phyloP scores from a whole-genome alignment of 2,113 vertebrate genomes.

The Oreochromis spilurus region DNA sequence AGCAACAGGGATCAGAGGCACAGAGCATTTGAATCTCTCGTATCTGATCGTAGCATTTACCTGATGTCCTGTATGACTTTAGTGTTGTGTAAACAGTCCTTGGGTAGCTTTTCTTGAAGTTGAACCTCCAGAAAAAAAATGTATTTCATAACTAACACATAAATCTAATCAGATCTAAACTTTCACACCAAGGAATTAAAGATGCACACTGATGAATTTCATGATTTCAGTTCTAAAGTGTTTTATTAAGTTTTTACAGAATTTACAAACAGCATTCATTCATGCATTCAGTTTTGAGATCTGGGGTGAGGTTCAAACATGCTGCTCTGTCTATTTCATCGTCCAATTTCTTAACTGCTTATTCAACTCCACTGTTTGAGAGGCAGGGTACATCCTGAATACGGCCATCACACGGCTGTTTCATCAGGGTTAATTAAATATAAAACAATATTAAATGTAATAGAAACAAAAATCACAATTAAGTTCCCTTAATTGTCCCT shows the following conservation, averaged over 20 bases:
- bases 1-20: constrained; percentile 15
- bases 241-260: neutral
- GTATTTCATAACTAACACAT: neutral
- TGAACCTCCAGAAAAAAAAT: neutral
- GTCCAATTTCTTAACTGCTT: neutral
- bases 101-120: neutral
- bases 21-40: constrained; percentile 12
- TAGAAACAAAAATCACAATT: neutral
- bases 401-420: neutral
- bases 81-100: neutral
- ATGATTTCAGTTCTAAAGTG: neutral
- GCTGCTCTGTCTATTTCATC: neutral
- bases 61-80: neutral
- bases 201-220: neutral
- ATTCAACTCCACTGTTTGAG: neutral
- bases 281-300: neutral
- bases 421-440: neutral
- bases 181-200: neutral
- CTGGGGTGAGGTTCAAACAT: neutral
- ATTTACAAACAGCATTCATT: neutral
- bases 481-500: neutral
- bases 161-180: neutral
- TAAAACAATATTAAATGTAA: neutral
- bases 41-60: constrained; percentile 25
- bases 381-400: neutral